Percentiles rank a stretch among this genome's conserved stretches.
phyloP scores from a whole-genome alignment of 2,113 vertebrate species.

The Gobiocypris rarus region DNA sequence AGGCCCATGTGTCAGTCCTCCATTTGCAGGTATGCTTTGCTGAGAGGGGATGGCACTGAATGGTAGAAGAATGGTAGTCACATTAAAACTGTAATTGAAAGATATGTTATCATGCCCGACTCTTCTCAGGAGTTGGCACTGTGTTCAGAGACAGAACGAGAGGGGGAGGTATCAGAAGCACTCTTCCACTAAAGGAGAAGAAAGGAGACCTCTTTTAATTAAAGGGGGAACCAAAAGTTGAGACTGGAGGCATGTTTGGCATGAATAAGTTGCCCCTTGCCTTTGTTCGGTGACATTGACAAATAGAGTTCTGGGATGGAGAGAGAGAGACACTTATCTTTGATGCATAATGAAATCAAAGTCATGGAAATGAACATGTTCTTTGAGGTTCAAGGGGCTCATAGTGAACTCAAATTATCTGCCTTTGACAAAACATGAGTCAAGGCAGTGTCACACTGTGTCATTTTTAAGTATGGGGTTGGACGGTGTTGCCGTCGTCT shows the following conservation, averaged over 20 bases:
- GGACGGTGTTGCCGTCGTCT: background rate
- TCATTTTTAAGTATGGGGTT: conserved; percentile 22
- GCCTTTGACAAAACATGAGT: conserved; percentile 66
- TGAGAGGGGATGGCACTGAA: conserved; percentile 63
- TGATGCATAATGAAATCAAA: conserved; percentile 80
- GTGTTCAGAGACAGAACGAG: conserved; percentile 65
- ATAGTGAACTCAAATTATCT: conserved; percentile 74
- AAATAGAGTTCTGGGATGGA: conserved; percentile 75
- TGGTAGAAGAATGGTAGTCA: conserved; percentile 72
- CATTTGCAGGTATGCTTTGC: conserved; percentile 68
- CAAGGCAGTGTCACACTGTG: conserved; percentile 59
- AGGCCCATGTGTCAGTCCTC: conserved; percentile 69
- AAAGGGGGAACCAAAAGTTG: conserved; percentile 74
- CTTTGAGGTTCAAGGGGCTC: conserved; percentile 75
- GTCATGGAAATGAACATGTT: conserved; percentile 77
- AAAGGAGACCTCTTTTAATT: conserved; percentile 76
- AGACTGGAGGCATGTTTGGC: conserved; percentile 80
- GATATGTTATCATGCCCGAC: conserved; percentile 78
- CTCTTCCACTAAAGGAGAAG: conserved; percentile 68
- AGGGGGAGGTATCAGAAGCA: conserved; percentile 65
- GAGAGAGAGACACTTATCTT: conserved; percentile 76
- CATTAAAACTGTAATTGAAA: conserved; percentile 82
- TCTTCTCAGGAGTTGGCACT: conserved; percentile 63
- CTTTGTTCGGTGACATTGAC: conserved; percentile 80
- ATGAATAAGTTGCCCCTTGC: conserved; percentile 77